These are phyloP conservation scores for Ericerus pela DNA, from an alignment of 1,140 invertebrate genomes.

Conservation along the genomic window DNA sequence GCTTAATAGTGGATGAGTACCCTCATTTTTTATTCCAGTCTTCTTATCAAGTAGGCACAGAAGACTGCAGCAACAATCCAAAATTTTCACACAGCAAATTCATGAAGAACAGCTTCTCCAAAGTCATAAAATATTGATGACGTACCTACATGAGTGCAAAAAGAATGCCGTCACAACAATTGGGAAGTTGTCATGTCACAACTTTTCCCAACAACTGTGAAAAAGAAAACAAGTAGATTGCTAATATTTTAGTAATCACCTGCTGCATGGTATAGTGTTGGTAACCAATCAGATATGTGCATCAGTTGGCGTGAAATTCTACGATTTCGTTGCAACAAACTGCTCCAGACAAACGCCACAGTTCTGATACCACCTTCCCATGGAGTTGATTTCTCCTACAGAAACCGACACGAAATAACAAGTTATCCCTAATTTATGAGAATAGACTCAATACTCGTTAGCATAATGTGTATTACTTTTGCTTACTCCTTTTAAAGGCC, in stretches of 20 bases:
- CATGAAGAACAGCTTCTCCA: too few species aligned
- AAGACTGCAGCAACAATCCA: too few species aligned
- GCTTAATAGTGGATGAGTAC: too few species aligned
- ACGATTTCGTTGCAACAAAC: constrained; percentile 33
- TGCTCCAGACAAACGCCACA: constrained; percentile 41
- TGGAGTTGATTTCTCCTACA: constrained; percentile 18
- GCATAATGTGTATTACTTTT: neutral
- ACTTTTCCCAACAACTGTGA: neutral
- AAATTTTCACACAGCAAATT: too few species aligned
- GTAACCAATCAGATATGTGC: constrained; percentile 60
- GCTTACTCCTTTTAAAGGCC: constrained; percentile 63
- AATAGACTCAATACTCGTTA: neutral
- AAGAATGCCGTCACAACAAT: neutral
- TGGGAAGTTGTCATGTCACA: neutral
- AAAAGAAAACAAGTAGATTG: neutral
- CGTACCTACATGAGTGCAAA: neutral
- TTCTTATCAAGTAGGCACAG: too few species aligned
- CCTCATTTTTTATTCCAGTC: too few species aligned
- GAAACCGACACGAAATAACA: neutral
- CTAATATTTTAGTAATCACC: constrained; percentile 25
- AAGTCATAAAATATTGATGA: neutral
- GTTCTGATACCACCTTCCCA: constrained; percentile 52
- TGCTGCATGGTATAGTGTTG: constrained; percentile 42
- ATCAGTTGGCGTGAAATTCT: constrained; percentile 42
- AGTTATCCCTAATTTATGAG: neutral